A percentile compares a stretch with the other conserved stretches of the same genome.
Evolutionary conservation across 2,888 invertebrate genomes (phyloP).

Genomic region (Neoscelio sp.): DNA sequence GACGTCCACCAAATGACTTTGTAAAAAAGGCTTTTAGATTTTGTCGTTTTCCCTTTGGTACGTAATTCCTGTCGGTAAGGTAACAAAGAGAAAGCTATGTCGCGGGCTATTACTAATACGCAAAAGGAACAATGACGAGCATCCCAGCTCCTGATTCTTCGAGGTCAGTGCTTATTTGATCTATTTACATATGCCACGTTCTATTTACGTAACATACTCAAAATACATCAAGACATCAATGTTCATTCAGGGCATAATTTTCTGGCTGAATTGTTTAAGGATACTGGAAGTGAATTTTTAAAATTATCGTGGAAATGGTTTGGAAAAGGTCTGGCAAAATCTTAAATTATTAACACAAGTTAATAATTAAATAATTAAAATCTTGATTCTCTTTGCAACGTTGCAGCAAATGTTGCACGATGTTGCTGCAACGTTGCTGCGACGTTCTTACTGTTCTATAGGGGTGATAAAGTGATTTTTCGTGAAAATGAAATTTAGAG

Average conservation of each 20-base stretch:
- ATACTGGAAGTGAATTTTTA: no score
- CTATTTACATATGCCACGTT: constrained; percentile 52
- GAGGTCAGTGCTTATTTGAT: constrained; percentile 61
- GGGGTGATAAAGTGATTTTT: no score
- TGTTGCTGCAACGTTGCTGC: no score
- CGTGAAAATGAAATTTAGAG: no score
- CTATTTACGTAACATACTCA: constrained; percentile 59
- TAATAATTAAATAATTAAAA: no score
- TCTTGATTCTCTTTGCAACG: no score
- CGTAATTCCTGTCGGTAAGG: constrained; percentile 56
- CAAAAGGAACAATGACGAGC: constrained; percentile 63
- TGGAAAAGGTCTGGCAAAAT: no score
- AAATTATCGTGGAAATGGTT: no score
- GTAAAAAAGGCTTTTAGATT: constrained; percentile 43
- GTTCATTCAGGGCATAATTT: constrained; percentile 38
- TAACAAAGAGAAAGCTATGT: constrained; percentile 67
- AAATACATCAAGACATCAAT: constrained; percentile 33
- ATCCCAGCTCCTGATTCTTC: constrained; percentile 47
- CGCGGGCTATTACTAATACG: constrained; percentile 64
- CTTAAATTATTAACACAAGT: no score
- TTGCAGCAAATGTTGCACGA: no score
- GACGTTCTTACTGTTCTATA: no score
- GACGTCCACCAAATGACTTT: constrained; percentile 39
- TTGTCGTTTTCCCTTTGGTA: constrained; percentile 49
- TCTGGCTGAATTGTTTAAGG: constrained; percentile 15